Evolutionary conservation across 2,797 vertebrate genomes (phyloP), one percentile per base, ranked within the genome.

Genomic region (Typhlichthys subterraneus): DNA sequence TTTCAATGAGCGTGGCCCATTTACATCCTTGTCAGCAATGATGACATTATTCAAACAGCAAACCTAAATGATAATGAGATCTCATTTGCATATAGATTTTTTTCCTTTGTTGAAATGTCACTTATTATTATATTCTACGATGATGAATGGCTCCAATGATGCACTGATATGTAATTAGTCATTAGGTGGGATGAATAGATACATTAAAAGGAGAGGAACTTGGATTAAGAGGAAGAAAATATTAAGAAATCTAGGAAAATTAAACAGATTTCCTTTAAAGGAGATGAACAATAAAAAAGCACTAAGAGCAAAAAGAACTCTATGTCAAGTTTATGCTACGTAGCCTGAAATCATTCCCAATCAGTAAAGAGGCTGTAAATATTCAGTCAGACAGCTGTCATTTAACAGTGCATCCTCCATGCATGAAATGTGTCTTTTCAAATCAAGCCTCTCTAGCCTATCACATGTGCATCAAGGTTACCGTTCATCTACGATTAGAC

Each of bases 71-170:
- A 97, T 99, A 99, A 99, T 98, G 96, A 98, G 95, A 89, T 92
- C 95, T 95, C 95, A 99, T 99, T 99, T 99, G 97, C 98, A 99
- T 99, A 96, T 98, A 97, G 96, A 95, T 96, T 96, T 97, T 77
- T 96, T 96, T 95, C 93, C 94, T 98, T 99, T 99, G 97, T 99
- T 96, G 93, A 98, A 98, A 99, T 98, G 97, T 96, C 98, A 98
- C 97, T 98, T 97, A 97, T 98, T 97, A 98, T 97, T 98, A 97
- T 91, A 93, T 96, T 96, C 94, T 95, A 96, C 94, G 94, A 96
- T 98, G 96, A 99, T 98, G 95, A 97, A 99, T 98, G 94, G 92
- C 92, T 92, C 92, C 94, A 94, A 96, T 98, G 94, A 95, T 96
- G 95, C 92, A 93, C 94, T 95, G 96, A 98, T 97, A 95, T 95